phyloP scores from a whole-genome alignment of 2,113 vertebrate genomes.

The Microcebus ravelobensis region DNA sequence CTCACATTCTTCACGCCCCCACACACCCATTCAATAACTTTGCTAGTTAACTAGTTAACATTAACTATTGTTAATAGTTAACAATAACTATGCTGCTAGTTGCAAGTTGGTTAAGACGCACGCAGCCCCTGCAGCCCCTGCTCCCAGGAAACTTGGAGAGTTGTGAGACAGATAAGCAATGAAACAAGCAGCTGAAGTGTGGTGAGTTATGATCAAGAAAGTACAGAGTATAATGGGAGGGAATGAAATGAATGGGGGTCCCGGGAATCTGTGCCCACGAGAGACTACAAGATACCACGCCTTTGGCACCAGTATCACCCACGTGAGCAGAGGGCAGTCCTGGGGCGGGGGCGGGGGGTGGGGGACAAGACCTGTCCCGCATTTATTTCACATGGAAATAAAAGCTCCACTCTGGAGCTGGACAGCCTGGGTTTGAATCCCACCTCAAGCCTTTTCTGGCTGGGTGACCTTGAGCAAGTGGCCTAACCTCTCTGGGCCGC shows the following conservation, averaged over 20 bases:
- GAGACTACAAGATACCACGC: no score
- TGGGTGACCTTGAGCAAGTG: neutral
- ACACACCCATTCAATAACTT: neutral
- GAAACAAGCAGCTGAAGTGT: neutral
- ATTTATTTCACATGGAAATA: neutral
- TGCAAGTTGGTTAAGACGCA: neutral
- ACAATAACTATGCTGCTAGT: no score
- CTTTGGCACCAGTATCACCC: neutral
- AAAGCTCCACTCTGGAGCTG: neutral
- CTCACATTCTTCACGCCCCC: accelerated
- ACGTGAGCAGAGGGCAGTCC: neutral
- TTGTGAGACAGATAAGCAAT: neutral
- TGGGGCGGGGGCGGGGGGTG: no score
- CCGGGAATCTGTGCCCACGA: no score
- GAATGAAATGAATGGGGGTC: neutral
- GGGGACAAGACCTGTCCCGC: no score
- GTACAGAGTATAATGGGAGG: accelerated
- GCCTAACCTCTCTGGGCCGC: neutral
- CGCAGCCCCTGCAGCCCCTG: accelerated
- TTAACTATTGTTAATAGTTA: no score
- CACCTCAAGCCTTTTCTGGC: neutral
- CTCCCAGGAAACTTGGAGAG: accelerated
- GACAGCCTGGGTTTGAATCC: neutral
- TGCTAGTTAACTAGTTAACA: no score
- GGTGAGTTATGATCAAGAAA: no score